Conservation (phyloP, 2,888 invertebrate genomes). For the Gari tellinella region DNA sequence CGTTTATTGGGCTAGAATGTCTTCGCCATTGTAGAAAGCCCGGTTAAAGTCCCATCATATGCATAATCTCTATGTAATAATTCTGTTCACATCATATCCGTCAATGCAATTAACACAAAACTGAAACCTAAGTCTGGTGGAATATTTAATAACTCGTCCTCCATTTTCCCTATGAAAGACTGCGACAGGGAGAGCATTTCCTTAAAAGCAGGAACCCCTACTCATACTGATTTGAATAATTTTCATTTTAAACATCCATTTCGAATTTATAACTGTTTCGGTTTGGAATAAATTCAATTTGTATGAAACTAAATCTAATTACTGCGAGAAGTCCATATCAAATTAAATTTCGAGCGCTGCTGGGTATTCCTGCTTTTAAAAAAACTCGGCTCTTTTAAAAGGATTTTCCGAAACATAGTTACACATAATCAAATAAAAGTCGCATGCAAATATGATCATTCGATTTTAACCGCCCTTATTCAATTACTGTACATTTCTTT, state of each 20-base stretch:
- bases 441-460: constrained; percentile 59
- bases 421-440: constrained; percentile 53
- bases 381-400: constrained; percentile 62
- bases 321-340: constrained; percentile 37
- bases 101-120: no score
- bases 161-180: no score
- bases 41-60: no score
- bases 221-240: constrained; percentile 17
- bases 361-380: constrained; percentile 63
- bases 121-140: no score
- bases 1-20: no score
- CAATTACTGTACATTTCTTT: constrained; percentile 45
- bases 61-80: no score
- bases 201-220: constrained; percentile 24
- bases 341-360: constrained; percentile 63
- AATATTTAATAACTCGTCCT: no score
- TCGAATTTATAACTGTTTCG: constrained; percentile 42
- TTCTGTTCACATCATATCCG: no score
- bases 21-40: no score
- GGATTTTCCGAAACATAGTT: constrained; percentile 44
- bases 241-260: constrained; percentile 31
- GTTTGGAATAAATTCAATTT: constrained; percentile 38
- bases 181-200: neutral
- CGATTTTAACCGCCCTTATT: constrained; percentile 53
- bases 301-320: constrained; percentile 23